Conservation (phyloP, 2,113 vertebrate species). For the Axis porcinus region DNA sequence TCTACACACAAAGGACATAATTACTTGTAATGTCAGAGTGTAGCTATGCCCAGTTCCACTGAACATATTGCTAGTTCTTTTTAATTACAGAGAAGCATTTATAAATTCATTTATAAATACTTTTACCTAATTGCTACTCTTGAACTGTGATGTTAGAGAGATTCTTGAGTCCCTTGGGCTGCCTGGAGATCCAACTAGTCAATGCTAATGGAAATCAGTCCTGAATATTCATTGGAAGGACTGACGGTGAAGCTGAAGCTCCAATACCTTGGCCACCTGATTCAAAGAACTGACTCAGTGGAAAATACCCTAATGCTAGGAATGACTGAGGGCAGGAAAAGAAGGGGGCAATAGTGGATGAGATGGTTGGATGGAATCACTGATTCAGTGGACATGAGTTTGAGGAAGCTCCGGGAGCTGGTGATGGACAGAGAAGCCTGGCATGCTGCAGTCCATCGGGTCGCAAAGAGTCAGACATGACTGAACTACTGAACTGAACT, state of each 20-base stretch:
- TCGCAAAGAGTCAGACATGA: neutral
- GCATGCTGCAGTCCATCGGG: neutral
- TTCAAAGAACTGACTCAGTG: neutral
- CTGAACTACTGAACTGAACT: neutral
- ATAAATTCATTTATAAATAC: neutral
- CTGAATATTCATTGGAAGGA: neutral
- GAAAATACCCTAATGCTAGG: neutral
- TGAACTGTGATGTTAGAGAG: neutral
- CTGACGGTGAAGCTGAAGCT: neutral
- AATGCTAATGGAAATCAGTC: neutral
- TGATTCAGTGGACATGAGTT: neutral
- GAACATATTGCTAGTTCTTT: constrained; percentile 47
- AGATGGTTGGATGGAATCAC: neutral
- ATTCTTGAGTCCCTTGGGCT: neutral
- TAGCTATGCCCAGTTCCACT: constrained; percentile 56
- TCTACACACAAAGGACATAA: constrained; percentile 26
- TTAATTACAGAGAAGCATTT: neutral
- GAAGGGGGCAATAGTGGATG: neutral
- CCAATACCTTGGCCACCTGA: neutral
- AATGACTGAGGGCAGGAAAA: neutral
- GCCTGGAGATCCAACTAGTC: neutral
- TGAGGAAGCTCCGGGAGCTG: neutral
- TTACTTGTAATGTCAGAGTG: constrained; percentile 12
- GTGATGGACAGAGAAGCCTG: neutral
- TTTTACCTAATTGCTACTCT: neutral